Base-by-base conservation (phyloP, 2,113 vertebrate genomes). In the Brienomyrus brachyistius region DNA sequence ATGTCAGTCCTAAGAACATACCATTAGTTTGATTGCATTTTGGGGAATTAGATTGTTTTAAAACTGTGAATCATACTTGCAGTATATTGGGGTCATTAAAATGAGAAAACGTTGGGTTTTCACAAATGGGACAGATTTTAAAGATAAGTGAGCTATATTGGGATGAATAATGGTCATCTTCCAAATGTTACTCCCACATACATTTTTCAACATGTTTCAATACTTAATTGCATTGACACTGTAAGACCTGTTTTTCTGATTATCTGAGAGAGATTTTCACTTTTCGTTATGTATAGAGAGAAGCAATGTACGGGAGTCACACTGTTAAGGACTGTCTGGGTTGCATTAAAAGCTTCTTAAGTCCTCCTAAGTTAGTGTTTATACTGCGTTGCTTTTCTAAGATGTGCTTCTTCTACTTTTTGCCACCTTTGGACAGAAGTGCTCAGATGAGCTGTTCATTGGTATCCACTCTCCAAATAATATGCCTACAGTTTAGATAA, bases 231-330 rank as follows among this genome's bases (percentile, higher is more conserved):
- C 6, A 40, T 84, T 47, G 45, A 47, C 17, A 84, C 17, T 45
- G 21, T 43, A 83, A 43, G 35, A 21, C 17, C 35, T 90, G 62
- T 94, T 93, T 95, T 93, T 95, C 91, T 94, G 93, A 92, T 93
- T 95, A 93, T 95, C 91, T 93, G 92, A 92, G 95, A 95, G 94
- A 95, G 90, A 94, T 92, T 93, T 91, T 93, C 94, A 94, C 85
- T 91, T 93, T 92, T 94, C 90, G 90, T 93, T 93, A 94, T 91
- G 95, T 94, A 93, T 94, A 94, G 93, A 94, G 94, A 95, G 95
- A 95, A 94, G 93, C 89, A 89, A 90, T 93, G 92, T 93, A 90
- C 92, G 80, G 84, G 82, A 87, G 82, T 70, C 66, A 89, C 54
- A 83, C 90, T 93, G 92, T 92, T 84, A 89, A 89, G 87, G 87